These are phyloP conservation scores for Falco peregrinus DNA, from an alignment of 2,797 vertebrate species.

Conservation along the genomic window DNA sequence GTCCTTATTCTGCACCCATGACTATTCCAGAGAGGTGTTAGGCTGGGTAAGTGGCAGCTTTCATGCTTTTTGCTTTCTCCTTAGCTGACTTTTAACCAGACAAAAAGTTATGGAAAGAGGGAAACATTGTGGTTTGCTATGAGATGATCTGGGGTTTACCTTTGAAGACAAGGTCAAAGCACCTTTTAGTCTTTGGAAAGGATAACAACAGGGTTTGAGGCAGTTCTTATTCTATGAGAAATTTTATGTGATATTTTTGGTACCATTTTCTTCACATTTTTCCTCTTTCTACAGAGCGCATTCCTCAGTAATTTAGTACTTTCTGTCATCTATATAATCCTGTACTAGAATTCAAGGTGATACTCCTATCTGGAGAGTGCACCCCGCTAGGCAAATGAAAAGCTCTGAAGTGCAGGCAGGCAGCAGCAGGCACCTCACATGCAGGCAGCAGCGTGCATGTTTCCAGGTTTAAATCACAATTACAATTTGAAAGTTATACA, in stretches of 20 bases:
- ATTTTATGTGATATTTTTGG: background rate
- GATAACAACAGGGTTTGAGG: background rate
- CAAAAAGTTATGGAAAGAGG: background rate
- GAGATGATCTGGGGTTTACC: background rate
- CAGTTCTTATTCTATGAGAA: background rate
- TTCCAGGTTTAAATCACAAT: background rate
- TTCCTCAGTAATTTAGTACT: constrained; percentile 7
- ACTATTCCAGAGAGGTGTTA: background rate
- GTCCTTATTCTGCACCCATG: background rate
- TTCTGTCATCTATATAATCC: constrained; percentile 6
- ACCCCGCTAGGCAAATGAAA: background rate
- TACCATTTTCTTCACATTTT: background rate
- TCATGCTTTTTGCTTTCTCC: background rate
- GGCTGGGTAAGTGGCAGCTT: background rate
- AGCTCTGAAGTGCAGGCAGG: background rate
- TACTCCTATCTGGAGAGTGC: background rate
- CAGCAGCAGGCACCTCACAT: background rate
- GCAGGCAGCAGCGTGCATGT: background rate
- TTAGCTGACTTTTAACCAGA: background rate
- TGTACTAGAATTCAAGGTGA: background rate
- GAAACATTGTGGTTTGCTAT: background rate
- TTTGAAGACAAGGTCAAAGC: constrained; percentile 28
- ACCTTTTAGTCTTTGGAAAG: background rate
- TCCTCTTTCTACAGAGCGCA: background rate
- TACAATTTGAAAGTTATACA: background rate